phyloP scores from a whole-genome alignment of 2,797 vertebrate species.

The Clarias platycephalus region DNA sequence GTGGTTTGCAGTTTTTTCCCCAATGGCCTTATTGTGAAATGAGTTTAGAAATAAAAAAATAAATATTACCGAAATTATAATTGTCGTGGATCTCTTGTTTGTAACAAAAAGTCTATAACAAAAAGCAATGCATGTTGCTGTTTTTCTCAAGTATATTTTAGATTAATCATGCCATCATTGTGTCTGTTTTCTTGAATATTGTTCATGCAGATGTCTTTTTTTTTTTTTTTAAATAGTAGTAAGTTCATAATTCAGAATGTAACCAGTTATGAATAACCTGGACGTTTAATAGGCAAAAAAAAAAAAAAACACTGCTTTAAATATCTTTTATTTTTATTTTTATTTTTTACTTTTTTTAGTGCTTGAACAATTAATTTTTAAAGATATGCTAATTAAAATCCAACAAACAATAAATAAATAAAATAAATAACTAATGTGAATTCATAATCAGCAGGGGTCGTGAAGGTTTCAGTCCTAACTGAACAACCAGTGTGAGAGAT shows the following conservation, averaged over 20 bases:
- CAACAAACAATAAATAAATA: slow-evolving; percentile 12
- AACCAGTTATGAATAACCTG: neutral
- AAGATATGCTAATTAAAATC: neutral
- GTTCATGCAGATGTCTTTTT: too few species aligned
- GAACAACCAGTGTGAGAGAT: slow-evolving; percentile 35
- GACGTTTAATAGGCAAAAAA: neutral
- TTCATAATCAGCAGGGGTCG: neutral
- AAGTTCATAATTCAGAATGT: neutral
- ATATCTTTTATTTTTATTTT: too few species aligned
- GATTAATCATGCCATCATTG: neutral
- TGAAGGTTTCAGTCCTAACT: neutral
- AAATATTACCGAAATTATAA: neutral
- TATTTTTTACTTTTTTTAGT: neutral
- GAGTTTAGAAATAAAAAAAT: neutral
- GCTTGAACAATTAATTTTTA: too few species aligned
- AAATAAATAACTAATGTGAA: slow-evolving; percentile 25
- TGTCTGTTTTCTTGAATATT: neutral
- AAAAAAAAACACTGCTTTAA: neutral
- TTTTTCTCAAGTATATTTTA: neutral
- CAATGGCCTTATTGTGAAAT: neutral
- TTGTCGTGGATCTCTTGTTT: neutral
- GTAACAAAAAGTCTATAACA: neutral
- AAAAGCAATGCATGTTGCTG: neutral
- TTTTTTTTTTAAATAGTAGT: neutral
- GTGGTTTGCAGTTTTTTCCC: slow-evolving; percentile 6